Evolutionary conservation across 2,113 vertebrate genomes (phyloP).

Genomic region (Diadophis punctatus): DNA sequence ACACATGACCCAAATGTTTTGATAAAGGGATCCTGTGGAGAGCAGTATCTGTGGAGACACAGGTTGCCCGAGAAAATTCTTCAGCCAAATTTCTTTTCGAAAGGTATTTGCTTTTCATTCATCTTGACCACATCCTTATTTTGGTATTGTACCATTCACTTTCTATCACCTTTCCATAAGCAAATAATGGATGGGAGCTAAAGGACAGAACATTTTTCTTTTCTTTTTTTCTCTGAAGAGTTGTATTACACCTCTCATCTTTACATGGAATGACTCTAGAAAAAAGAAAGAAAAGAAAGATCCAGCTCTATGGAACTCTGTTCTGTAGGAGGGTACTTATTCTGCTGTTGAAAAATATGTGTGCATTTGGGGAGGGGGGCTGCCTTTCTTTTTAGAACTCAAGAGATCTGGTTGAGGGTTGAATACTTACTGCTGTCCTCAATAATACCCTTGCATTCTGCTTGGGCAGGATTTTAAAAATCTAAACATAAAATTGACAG

Average conservation of each 20-base stretch:
- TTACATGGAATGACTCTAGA: neutral
- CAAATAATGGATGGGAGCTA: neutral
- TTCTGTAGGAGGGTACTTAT: neutral
- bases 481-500: neutral
- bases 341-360: neutral
- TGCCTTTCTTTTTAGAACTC: neutral
- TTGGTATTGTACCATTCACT: neutral
- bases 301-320: neutral
- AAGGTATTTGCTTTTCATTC: neutral
- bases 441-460: neutral
- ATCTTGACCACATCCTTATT: neutral
- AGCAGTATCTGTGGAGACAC: neutral
- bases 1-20: slow-evolving; percentile 8
- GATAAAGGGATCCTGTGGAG: slow-evolving; percentile 2
- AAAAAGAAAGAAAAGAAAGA: neutral
- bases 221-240: neutral
- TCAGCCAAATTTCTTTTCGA: neutral
- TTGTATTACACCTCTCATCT: neutral
- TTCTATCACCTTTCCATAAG: neutral
- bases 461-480: neutral
- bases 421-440: neutral
- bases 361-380: neutral
- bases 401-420: neutral
- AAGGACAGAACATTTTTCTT: neutral
- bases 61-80: neutral